Evolutionary conservation across 2,113 vertebrate genomes (phyloP).

Genomic region (Grus americana): DNA sequence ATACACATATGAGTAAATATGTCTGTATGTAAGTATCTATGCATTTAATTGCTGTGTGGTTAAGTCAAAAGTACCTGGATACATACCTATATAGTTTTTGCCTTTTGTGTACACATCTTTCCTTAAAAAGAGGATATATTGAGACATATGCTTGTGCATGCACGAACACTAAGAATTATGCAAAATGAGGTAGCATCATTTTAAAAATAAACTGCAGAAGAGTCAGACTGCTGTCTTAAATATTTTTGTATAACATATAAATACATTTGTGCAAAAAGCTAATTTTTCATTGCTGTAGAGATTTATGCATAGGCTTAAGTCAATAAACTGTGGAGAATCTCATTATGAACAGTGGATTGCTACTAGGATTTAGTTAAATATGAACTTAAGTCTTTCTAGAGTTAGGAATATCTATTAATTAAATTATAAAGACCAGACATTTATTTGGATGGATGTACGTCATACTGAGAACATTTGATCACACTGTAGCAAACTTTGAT

Average conservation of each 20-base stretch:
- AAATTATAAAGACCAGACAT: neutral
- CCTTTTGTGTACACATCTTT: neutral
- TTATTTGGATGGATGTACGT: neutral
- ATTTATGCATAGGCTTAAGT: neutral
- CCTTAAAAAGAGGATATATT: neutral
- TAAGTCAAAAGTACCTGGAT: neutral
- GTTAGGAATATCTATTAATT: neutral
- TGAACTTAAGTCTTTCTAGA: neutral
- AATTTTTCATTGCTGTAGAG: neutral
- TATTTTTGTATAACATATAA: neutral
- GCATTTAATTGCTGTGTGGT: neutral
- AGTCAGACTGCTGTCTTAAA: neutral
- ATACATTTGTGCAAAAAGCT: neutral
- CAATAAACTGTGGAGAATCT: neutral
- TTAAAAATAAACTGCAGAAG: neutral
- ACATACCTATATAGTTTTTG: neutral
- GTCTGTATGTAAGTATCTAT: neutral
- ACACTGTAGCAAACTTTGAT: neutral
- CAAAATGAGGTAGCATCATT: neutral
- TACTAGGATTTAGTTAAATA: constrained; percentile 19
- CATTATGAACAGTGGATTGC: neutral
- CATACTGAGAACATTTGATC: neutral
- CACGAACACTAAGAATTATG: neutral
- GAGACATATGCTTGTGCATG: neutral
- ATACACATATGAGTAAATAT: neutral